Conservation (phyloP, 2,797 vertebrate species). For the Merluccius polli region DNA sequence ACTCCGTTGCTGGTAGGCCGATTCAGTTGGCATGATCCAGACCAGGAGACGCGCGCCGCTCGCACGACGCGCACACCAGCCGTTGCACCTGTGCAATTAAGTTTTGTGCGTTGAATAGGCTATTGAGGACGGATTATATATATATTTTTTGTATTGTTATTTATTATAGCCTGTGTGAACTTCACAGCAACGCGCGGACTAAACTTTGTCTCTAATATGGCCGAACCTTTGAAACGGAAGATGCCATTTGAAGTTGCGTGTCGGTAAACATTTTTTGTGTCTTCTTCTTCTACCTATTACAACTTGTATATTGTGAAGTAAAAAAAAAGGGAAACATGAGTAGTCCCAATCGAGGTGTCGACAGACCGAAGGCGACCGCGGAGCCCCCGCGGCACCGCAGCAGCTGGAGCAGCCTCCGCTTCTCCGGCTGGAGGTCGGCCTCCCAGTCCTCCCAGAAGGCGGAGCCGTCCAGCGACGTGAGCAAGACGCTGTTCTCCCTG, state of each 20-base stretch:
- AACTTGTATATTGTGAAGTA: neutral
- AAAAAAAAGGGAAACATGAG: conserved; percentile 43
- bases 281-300: neutral
- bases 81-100: neutral
- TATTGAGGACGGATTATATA: neutral
- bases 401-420: conserved; percentile 63
- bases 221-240: neutral
- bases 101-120: neutral
- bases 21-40: neutral
- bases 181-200: neutral
- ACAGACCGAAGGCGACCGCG: conserved; percentile 47
- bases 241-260: neutral
- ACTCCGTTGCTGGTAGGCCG: neutral
- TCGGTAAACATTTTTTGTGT: neutral
- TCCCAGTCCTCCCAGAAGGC: conserved; percentile 55
- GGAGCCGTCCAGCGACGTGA: conserved; percentile 54
- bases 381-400: conserved; percentile 51
- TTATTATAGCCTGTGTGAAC: neutral
- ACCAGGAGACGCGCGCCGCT: neutral
- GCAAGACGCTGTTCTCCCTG: conserved; percentile 60
- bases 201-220: neutral
- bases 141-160: neutral
- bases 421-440: conserved; percentile 63
- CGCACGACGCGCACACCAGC: neutral
- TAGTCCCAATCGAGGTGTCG: conserved; percentile 46